Conservation (phyloP, 2,797 vertebrate genomes). For the Vultur gryphus region DNA sequence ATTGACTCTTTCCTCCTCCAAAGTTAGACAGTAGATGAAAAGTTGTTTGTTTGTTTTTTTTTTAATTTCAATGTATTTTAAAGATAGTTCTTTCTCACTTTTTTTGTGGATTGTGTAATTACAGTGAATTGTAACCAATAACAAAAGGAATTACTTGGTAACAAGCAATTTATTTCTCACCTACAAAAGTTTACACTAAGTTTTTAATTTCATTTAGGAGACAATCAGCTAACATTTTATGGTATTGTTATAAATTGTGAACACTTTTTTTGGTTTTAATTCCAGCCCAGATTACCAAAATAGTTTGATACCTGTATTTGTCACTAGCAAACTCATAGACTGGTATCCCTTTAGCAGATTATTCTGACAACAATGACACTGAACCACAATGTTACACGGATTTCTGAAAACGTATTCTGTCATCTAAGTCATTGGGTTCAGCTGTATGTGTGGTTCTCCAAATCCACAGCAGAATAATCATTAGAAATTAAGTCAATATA, state of each 20-base stretch:
- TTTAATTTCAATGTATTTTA: background rate
- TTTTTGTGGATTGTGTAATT: background rate
- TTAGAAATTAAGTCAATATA: background rate
- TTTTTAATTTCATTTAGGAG: background rate
- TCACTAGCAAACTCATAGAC: background rate
- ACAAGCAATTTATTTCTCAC: background rate
- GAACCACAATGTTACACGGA: background rate
- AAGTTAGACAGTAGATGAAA: background rate
- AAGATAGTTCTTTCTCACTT: background rate
- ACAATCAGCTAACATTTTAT: background rate
- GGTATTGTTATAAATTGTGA: background rate
- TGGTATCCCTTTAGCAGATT: background rate
- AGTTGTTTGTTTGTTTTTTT: background rate
- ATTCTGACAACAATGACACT: background rate
- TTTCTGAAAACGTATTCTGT: background rate
- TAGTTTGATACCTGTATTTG: background rate
- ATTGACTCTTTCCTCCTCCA: background rate
- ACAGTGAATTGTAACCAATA: background rate
- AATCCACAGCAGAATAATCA: background rate
- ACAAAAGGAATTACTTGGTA: background rate
- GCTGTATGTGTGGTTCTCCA: background rate
- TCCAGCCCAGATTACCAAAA: background rate
- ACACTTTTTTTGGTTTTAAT: rapidly evolving
- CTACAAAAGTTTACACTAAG: background rate
- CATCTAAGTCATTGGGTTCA: background rate